phyloP scores from a whole-genome alignment of 2,113 vertebrate genomes.

The Mastomys natalensis region DNA sequence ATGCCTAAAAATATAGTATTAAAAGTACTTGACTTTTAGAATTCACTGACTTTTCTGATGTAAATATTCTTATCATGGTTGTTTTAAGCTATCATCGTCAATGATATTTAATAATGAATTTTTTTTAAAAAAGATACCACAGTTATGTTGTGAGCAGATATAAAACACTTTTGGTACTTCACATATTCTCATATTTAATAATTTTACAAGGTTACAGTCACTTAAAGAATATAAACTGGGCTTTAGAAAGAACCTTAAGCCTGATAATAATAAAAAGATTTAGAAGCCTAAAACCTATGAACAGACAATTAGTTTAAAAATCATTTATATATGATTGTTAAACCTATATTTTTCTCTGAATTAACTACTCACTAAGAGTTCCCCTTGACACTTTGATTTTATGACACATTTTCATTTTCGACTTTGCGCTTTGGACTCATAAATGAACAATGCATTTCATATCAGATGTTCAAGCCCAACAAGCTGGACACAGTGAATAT shows the following conservation, averaged over 20 bases:
- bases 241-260: constrained; percentile 2
- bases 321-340: neutral
- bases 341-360: neutral
- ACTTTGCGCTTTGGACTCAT: neutral
- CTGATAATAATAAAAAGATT: neutral
- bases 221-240: neutral
- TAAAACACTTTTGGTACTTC: neutral
- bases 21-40: neutral
- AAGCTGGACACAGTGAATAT: neutral
- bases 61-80: neutral
- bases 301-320: neutral
- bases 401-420: neutral
- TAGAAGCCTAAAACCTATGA: neutral
- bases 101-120: neutral
- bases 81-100: neutral
- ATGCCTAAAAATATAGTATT: neutral
- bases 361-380: neutral
- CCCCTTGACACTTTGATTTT: neutral
- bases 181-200: neutral
- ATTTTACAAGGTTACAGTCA: neutral
- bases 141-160: neutral
- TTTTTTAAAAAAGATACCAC: neutral
- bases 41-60: neutral
- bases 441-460: neutral
- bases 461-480: neutral